Percentiles rank a stretch among this genome's conserved stretches.
These are phyloP conservation scores for Orchesellides sinensis DNA, from an alignment of 2,888 invertebrate genomes.

Conservation along the genomic window DNA sequence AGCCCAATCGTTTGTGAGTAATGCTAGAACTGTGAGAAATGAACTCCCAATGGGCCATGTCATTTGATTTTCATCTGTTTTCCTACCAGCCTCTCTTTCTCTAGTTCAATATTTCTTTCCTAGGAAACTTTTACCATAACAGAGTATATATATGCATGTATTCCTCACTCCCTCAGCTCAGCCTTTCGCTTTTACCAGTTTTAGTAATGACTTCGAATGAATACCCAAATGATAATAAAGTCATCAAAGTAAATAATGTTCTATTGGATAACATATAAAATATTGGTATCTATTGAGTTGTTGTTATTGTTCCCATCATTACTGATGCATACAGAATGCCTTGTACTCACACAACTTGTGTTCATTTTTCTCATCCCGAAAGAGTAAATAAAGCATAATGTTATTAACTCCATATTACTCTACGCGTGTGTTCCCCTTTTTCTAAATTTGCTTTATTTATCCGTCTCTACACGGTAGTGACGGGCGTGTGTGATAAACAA, in stretches of 20 bases:
- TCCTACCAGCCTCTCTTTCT: conserved; percentile 26
- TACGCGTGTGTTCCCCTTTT: conserved; percentile 20
- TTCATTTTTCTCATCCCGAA: conserved; percentile 28
- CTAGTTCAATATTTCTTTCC: conserved; percentile 12
- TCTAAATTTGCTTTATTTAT: too few species aligned
- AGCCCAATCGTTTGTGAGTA: conserved; percentile 67
- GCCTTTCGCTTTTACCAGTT: conserved; percentile 3
- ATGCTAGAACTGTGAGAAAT: conserved; percentile 75
- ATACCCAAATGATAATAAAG: conserved; percentile 53
- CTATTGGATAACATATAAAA: conserved; percentile 32
- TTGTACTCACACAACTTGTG: conserved; percentile 9
- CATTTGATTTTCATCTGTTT: conserved; percentile 75
- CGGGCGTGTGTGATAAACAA: conserved; percentile 22
- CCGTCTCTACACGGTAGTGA: neutral
- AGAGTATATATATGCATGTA: too few species aligned
- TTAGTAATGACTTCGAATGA: conserved; percentile 13
- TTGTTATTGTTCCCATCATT: conserved; percentile 64
- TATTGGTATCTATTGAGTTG: conserved; percentile 45
- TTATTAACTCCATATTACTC: conserved; percentile 43
- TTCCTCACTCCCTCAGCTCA: conserved; percentile 17
- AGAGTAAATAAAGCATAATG: conserved; percentile 55
- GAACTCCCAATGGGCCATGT: conserved; percentile 75
- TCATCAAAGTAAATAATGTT: conserved; percentile 64
- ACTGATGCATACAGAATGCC: conserved; percentile 55
- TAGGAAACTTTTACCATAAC: too few species aligned